These are phyloP conservation scores for Trachops cirrhosus DNA, from an alignment of 2,797 vertebrate genomes.

Conservation along the genomic window DNA sequence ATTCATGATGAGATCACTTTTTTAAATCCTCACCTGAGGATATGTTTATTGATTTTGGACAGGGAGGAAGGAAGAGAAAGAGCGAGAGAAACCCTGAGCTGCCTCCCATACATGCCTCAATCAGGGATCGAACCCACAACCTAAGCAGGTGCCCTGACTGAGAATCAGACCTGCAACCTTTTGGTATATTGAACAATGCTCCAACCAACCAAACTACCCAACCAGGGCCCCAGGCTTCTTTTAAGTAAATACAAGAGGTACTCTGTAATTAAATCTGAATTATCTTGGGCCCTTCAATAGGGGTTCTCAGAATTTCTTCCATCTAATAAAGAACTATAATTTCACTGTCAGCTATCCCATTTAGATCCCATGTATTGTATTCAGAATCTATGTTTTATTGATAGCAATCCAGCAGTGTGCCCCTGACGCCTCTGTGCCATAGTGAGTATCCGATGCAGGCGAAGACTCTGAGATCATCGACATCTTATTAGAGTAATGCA, in stretches of 20 bases:
- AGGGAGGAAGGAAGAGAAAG: neutral
- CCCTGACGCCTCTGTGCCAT: neutral
- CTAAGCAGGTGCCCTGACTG: neutral
- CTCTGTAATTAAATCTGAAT: slow-evolving; percentile 11
- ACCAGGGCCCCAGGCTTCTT: neutral
- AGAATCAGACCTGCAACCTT: neutral
- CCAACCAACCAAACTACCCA: neutral
- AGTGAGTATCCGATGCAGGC: neutral
- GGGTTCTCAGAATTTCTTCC: neutral
- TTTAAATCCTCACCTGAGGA: neutral
- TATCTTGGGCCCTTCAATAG: neutral
- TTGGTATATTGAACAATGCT: neutral
- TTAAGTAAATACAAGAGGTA: neutral
- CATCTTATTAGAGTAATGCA: neutral
- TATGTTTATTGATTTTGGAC: neutral
- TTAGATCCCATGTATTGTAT: neutral
- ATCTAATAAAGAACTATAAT: neutral
- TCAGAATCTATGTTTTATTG: neutral
- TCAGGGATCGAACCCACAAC: neutral
- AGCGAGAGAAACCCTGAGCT: too few species aligned
- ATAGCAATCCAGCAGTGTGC: accelerated
- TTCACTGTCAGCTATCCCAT: neutral
- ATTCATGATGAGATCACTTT: neutral
- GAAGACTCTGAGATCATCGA: neutral
- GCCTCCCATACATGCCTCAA: neutral